Evolutionary conservation across 2,113 vertebrate genomes (phyloP), one percentile per base, ranked within the genome.

Genomic region (Typhlomys cinereus): DNA sequence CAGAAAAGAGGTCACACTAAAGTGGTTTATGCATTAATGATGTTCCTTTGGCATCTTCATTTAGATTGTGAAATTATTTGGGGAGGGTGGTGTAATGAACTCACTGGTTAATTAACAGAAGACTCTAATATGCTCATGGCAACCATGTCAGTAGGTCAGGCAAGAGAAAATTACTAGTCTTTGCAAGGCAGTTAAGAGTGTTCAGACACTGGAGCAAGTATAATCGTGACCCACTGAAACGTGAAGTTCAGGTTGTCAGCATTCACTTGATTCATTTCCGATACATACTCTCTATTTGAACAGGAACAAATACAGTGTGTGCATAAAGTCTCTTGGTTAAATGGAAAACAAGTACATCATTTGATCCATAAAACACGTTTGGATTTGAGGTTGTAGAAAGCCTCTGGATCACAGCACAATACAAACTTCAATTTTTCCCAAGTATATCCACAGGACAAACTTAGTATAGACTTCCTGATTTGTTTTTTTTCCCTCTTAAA

Each of bases 31-130:
- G 76, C 54, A 86, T 95, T 84, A 87, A 92, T 87, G 62, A 91
- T 87, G n/a, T 44, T 78, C 73, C 71, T 92, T 94, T 74, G 41
- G 57, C 31, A 64, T 89, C 80, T 84, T 89, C 44, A 85, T 81
- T 89, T 57, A 90, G 61, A 73, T 80, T 41, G 52, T 94, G 91
- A 85, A 95, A 80, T 89, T 81, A 69, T 93, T 87, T 93, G 61
- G 59, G 64, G 27, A 36, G 18, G 36, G 36, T 66, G 36, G 18
- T 84, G 29, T 80, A 89, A 92, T 73, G 15, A 79, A 80, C 64
- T 95, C 29, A 34, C 69, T 52, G 52, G 67, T 88, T 95, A 88
- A 85, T 89, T 71, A 85, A 61, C 27, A 91, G 48, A 91, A 71
- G 34, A 67, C 52, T 25, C 57, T 90, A 86, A 82, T 15, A 9